phyloP scores from a whole-genome alignment of 2,888 invertebrate genomes.

The Melolontha melolontha region DNA sequence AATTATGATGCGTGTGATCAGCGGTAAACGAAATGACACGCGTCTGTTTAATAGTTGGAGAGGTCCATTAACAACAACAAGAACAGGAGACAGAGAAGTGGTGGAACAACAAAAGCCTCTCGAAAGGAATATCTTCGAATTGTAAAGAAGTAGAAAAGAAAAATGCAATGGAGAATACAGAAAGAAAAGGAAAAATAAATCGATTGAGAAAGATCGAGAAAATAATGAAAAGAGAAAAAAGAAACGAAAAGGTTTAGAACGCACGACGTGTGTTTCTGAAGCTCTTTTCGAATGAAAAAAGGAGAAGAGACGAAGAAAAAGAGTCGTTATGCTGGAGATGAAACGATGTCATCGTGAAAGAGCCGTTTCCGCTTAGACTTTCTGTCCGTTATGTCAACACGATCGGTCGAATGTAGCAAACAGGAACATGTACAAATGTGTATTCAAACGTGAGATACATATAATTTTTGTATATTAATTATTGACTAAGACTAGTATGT shows the following conservation, averaged over 20 bases:
- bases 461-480: no score
- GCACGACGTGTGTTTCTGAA: neutral
- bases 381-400: constrained; percentile 24
- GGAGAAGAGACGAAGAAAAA: constrained; percentile 2
- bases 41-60: constrained; percentile 14
- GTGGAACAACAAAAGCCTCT: constrained; percentile 2
- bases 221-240: neutral
- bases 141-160: neutral
- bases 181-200: constrained; percentile 10
- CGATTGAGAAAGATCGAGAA: constrained; percentile 7
- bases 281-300: neutral
- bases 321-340: constrained; percentile 12
- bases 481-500: no score
- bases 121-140: constrained; percentile 13
- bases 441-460: no score
- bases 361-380: constrained; percentile 21
- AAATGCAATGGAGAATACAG: constrained; percentile 3
- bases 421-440: constrained; percentile 9
- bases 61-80: neutral
- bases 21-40: constrained; percentile 19
- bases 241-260: neutral
- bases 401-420: constrained; percentile 23
- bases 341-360: constrained; percentile 24
- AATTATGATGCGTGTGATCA: constrained; percentile 17
- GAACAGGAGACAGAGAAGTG: neutral